Base-by-base conservation (phyloP, 1,140 invertebrate genomes). In the Tetragonula clypearis region DNA sequence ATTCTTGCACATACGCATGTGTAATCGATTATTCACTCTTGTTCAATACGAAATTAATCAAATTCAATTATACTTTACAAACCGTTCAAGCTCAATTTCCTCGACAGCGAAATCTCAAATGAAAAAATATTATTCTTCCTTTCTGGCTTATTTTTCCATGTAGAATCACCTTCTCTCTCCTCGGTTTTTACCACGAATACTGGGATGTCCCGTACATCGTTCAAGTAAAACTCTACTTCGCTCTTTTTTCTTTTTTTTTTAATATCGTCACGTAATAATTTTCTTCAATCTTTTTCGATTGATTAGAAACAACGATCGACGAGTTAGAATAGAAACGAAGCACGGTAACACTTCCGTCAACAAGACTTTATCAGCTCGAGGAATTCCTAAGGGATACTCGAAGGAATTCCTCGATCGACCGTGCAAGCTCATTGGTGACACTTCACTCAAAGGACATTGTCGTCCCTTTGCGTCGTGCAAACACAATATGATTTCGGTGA, bases 381-480 rank as follows among this genome's bases (percentile, higher is more conserved):
- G 76, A 85, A 71, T 76, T 75, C 76, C 81, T 35, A 76, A 53
- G 23, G 35, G 49, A 73, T 78, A 41, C 53, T 49, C 30, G 12
- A 62, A 49, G 26, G 53, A 58, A 84, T 83, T 82, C 23, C 83
- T 82, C 69, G 30, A 74, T 62, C 53, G 53, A 56, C 68, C 58
- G 72, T 89, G 79, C 72, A 69, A 80, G 62, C 71, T 79, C 65
- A 68, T 77, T 35, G 78, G 74, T 53, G 49, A 84, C 58, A 74
- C 26, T 80, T 85, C 30, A 19, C 23, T 87, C 60, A 68, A 56
- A 81, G 69, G 71, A 84, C 69, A 76, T 72, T 65, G 71, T 73
- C 74, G 82, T 79, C 53, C 69, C 66, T 84, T 84, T 66, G 49
- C 79, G 71, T 87, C 89, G 89, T 90, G 89, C 80, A 87, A 90